phyloP scores from a whole-genome alignment of 2,797 vertebrate genomes.

The Brachyalestes nurse region DNA sequence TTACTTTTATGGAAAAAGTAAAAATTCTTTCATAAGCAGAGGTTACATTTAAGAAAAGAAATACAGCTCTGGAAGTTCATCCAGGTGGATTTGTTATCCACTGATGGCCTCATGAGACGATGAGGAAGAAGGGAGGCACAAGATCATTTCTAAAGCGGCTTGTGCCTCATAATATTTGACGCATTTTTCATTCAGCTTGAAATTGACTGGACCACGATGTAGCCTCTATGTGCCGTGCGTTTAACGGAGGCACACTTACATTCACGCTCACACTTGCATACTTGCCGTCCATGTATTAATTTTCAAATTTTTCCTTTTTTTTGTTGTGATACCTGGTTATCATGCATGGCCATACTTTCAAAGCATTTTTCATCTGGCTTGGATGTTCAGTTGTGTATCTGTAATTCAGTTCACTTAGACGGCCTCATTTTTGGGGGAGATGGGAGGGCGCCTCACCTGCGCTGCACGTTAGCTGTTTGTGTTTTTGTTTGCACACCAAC shows the following conservation, averaged over 20 bases:
- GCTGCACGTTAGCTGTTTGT: background rate
- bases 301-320: background rate
- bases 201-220: slow-evolving; percentile 4
- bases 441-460: no score
- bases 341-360: slow-evolving; percentile 3
- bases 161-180: background rate
- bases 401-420: background rate
- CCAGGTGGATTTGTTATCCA: background rate
- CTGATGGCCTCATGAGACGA: no score
- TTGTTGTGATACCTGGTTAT: background rate
- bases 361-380: background rate
- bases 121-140: background rate
- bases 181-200: background rate
- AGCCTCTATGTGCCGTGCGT: background rate
- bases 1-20: no score
- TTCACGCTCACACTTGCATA: background rate
- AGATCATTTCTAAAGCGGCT: background rate
- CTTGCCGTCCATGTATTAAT: background rate
- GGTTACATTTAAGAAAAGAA: background rate
- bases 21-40: no score
- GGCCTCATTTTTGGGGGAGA: background rate
- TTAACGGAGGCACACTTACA: background rate
- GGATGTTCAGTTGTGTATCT: background rate
- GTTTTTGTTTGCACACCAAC: background rate
- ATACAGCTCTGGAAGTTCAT: background rate